These are phyloP conservation scores for Fabriciana adippe DNA, from an alignment of 2,888 invertebrate species.

Conservation along the genomic window DNA sequence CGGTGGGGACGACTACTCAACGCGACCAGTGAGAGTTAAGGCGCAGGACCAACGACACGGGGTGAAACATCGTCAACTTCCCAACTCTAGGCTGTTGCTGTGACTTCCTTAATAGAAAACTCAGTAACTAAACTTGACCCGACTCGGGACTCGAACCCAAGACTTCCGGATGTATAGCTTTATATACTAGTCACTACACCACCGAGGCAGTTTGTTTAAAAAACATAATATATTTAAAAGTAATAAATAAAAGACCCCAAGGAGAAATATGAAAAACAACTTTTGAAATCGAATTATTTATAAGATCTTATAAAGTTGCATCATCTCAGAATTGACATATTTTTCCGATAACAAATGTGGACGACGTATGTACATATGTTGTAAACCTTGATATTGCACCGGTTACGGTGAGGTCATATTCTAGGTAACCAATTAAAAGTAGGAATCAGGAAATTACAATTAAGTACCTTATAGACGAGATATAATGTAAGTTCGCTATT, in stretches of 20 bases:
- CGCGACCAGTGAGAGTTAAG: too few relatives aligned
- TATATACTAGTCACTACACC: too few relatives aligned
- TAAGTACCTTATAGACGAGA: conserved; percentile 33
- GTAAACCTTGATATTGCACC: conserved; percentile 40
- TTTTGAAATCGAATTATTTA: conserved; percentile 48
- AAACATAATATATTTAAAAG: conserved; percentile 37
- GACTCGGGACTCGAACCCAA: too few relatives aligned
- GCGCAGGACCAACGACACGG: too few relatives aligned
- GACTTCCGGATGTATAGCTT: too few relatives aligned
- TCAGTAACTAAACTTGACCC: too few relatives aligned
- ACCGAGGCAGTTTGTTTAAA: background rate
- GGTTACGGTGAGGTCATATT: conserved; percentile 29
- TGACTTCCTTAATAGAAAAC: too few relatives aligned
- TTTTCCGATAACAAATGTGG: conserved; percentile 45
- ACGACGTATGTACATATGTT: conserved; percentile 36
- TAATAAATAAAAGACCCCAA: conserved; percentile 43
- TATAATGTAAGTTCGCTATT: conserved; percentile 43
- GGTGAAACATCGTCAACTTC: too few relatives aligned
- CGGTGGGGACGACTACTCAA: too few relatives aligned
- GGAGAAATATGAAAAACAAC: conserved; percentile 47
- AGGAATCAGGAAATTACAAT: conserved; percentile 40
- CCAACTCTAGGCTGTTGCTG: too few relatives aligned
- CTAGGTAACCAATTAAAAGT: conserved; percentile 36
- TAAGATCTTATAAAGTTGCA: conserved; percentile 41
- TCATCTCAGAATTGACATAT: conserved; percentile 40